Conservation (phyloP, 1,140 invertebrate genomes). For the Cyrtorhinus lividipennis region DNA sequence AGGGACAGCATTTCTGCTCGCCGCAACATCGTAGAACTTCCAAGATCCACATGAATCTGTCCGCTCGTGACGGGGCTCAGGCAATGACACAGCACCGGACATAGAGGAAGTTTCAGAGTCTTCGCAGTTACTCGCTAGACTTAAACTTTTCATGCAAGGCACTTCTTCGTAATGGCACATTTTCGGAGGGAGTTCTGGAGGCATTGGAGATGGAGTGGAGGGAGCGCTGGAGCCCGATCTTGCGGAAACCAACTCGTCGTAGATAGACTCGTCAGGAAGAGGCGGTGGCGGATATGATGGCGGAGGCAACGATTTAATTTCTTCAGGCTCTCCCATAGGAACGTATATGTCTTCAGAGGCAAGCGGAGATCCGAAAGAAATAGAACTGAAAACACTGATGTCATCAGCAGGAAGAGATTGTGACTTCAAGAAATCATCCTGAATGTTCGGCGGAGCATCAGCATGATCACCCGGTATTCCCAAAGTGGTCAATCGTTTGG, state of each 20-base stretch:
- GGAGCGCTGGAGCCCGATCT: conserved; percentile 31
- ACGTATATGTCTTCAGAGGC: conserved; percentile 23
- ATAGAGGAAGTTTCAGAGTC: conserved; percentile 21
- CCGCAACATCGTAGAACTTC: conserved; percentile 37
- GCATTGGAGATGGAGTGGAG: conserved; percentile 29
- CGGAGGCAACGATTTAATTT: conserved; percentile 33
- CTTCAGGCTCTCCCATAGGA: background rate
- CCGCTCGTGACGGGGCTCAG: conserved; percentile 7
- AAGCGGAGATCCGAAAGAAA: conserved; percentile 34
- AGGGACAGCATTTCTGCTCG: conserved; percentile 21
- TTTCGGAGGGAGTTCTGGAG: conserved; percentile 28
- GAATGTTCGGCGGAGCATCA: conserved; percentile 6
- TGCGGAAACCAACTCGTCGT: conserved; percentile 37
- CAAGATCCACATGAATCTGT: conserved; percentile 34
- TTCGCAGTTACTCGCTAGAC: background rate
- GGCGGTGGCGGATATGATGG: conserved; percentile 42
- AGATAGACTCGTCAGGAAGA: conserved; percentile 39
- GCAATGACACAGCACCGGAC: conserved; percentile 26
- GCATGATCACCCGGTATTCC: conserved; percentile 4
- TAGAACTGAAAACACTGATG: conserved; percentile 32
- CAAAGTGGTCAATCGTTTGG: conserved; percentile 19
- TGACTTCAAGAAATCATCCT: conserved; percentile 26
- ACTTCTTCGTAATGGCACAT: conserved; percentile 22
- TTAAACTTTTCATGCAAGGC: conserved; percentile 19
- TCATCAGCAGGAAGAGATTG: conserved; percentile 32